phyloP scores from a whole-genome alignment of 2,888 invertebrate genomes.

The Eubasilissa splendida region DNA sequence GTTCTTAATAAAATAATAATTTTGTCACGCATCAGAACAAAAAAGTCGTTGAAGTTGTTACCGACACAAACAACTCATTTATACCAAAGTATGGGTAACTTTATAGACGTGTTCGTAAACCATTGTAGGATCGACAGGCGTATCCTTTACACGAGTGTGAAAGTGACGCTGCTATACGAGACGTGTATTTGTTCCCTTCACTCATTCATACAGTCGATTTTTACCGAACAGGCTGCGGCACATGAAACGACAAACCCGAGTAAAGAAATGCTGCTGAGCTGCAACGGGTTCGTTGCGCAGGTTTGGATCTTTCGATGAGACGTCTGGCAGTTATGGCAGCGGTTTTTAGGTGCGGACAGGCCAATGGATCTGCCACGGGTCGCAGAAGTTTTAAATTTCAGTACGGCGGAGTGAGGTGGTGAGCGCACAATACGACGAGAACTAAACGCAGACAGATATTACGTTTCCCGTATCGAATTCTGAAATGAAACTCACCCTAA shows the following conservation, averaged over 20 bases:
- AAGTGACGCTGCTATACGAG: slow-evolving; percentile 18
- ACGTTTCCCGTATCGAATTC: slow-evolving; percentile 27
- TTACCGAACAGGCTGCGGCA: background rate
- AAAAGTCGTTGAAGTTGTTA: no score
- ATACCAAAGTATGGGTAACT: slow-evolving; percentile 1
- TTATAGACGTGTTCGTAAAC: slow-evolving; percentile 25
- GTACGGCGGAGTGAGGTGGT: slow-evolving; percentile 34
- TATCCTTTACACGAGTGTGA: slow-evolving; percentile 30
- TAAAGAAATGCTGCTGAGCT: no score
- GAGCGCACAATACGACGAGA: slow-evolving; percentile 24
- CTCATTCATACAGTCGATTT: background rate
- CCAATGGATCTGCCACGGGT: slow-evolving; percentile 36
- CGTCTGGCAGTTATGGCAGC: background rate
- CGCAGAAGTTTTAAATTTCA: slow-evolving; percentile 44
- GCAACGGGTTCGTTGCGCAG: no score
- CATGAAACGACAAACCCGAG: background rate
- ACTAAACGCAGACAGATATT: slow-evolving; percentile 20
- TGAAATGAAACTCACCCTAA: slow-evolving; percentile 11
- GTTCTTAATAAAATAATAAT: no score
- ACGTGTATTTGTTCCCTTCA: slow-evolving; percentile 10
- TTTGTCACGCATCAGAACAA: no score
- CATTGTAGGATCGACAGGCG: slow-evolving; percentile 28
- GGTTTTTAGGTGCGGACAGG: slow-evolving; percentile 13
- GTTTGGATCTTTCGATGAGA: background rate
- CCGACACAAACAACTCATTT: background rate